Base-by-base conservation (phyloP, 2,797 vertebrate genomes). In the Champsocephalus gunnari region DNA sequence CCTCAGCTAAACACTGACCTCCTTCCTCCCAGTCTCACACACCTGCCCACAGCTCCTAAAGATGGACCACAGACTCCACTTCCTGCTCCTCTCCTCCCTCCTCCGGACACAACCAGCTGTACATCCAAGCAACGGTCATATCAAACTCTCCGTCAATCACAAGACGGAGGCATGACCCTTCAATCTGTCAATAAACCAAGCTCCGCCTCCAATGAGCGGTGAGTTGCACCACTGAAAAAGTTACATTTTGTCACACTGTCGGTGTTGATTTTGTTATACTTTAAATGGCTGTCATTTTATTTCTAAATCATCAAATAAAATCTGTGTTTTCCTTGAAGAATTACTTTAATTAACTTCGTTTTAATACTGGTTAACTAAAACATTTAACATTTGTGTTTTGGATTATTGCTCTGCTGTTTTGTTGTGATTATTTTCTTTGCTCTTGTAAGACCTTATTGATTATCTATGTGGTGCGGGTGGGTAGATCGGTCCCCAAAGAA, bases 121-220 rank as follows among this genome's bases (percentile, higher is more conserved):
- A 16, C 83, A 57, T 2, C 72, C 2, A 45, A 75, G 32, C 78
- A 16, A 13, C 71, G 17, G 32, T 38, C 56, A 10, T 54, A 48
- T 38, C 75, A 74, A 19, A 44, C 16, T 12, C 50, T 56, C 66
- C 56, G 70, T 71, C 84, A 77, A 73, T 80, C 89, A 60, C 57
- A 67, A 50, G 53, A 75, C 41, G 77, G 79, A 73, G 49, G 73
- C 66, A 41, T 13, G 24, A 21, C 43, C 38, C 53, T 19, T 55
- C 80, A 73, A 10, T 50, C 85, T 19, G 53, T 55, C 0, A 28
- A 49, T 24, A 71, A 76, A 71, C 38, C 61, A 1, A 78, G 24
- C 79, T 65, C 75, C 5, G 69, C 61, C 63, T 62, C 71, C 80
- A 57, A 19, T 12, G 80, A 89, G 73, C 67, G 92, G 92, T 93